Evolutionary conservation across 2,797 vertebrate species (phyloP), one percentile per base, ranked within the genome.

Genomic region (Myripristis jacobus): DNA sequence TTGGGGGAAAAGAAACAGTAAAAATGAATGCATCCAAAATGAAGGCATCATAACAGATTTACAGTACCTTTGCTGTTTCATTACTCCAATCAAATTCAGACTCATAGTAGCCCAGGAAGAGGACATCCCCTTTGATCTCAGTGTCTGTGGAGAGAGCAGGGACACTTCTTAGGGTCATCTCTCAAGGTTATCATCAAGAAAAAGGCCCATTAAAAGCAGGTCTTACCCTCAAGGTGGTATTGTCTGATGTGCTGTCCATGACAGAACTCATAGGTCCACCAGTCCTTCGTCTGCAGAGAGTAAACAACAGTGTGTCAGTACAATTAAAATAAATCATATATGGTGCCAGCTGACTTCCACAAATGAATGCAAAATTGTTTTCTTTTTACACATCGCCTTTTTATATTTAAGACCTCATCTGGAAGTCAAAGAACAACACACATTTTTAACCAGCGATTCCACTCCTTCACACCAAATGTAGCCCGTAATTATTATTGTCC

Each of bases 231-330:
- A 59, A 97, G 92, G 65, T 98, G 97, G 86, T 98, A 99, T 79
- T 99, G 97, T 87, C 96, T 95, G 82, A 99, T 95, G 77, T 98
- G 94, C 58, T 94, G 93, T 78, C 96, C 95, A 0, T 96, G 96
- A 88, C 97, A 98, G 88, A 98, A 97, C 87, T 98, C 96, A 0
- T 99, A 98, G 0, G 97, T 98, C 97, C 97, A 99, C 97, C 97
- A 99, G 87, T 98, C 96, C 91, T 98, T 98, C 7, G 96, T 98
- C 97, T 98, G 91, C 38, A 69, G 73, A 63, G 59, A 59, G 70
- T 34, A 71, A 4, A 69, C 3, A 54, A 31, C 29, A 34, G 12
- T 41, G 38, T 41, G 2, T 41, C 38, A 15, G 15, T 16, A 29
- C 2, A 5, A 5, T 4, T 66, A 24, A 22, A 19, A 2, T 9